Conservation (phyloP, 2,113 vertebrate species). For the Tachuris rubrigastra region DNA sequence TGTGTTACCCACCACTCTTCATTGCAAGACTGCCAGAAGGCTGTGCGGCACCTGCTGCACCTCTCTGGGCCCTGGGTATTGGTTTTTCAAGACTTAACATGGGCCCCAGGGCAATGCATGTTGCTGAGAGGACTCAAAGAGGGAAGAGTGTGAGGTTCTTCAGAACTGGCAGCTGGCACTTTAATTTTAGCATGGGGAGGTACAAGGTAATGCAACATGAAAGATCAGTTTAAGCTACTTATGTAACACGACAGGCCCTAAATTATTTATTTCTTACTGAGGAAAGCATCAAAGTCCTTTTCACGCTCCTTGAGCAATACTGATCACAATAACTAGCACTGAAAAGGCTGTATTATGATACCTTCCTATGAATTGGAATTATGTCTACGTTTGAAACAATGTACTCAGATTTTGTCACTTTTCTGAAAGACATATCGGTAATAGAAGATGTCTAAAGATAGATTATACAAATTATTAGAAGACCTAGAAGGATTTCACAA, state of each 20-base stretch:
- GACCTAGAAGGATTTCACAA: background rate
- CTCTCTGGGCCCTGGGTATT: background rate
- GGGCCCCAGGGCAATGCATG: background rate
- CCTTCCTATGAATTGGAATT: background rate
- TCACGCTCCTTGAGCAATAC: background rate
- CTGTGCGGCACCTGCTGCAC: background rate
- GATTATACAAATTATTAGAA: slow-evolving; percentile 29
- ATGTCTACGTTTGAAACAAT: background rate
- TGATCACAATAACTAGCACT: background rate
- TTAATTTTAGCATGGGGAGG: background rate
- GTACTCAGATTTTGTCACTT: slow-evolving; percentile 25
- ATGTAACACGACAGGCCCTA: slow-evolving; percentile 14
- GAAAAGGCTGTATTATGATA: background rate
- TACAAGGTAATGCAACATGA: slow-evolving; percentile 44
- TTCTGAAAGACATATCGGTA: background rate
- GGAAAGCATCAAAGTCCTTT: slow-evolving; percentile 36
- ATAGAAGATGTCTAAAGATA: slow-evolving; percentile 31
- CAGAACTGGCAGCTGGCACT: background rate
- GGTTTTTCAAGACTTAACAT: background rate
- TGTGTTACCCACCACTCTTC: background rate
- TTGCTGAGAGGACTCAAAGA: background rate
- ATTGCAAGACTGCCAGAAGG: background rate
- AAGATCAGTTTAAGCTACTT: slow-evolving; percentile 41
- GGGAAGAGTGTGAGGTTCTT: background rate
- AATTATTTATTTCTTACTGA: slow-evolving; percentile 43